Evolutionary conservation across 2,797 vertebrate genomes (phyloP).

Genomic region (Cuniculus paca): DNA sequence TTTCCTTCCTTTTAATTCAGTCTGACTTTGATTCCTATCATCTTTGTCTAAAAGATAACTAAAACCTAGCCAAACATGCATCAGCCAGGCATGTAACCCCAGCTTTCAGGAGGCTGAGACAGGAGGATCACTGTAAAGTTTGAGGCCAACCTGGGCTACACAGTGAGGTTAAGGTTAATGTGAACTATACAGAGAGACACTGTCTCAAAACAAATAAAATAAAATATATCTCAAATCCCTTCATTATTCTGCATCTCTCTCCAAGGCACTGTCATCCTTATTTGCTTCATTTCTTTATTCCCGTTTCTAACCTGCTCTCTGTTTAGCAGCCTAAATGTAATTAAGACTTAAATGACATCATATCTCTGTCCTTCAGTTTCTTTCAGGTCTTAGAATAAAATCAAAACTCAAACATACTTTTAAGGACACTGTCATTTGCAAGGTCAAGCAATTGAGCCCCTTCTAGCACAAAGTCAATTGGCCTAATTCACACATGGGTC

Average conservation of each 20-base stretch:
- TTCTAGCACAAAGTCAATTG: not conserved
- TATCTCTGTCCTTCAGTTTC: not conserved
- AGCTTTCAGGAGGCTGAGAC: not conserved
- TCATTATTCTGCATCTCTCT: not conserved
- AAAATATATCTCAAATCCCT: slow-evolving; percentile 2
- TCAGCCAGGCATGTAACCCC: not conserved
- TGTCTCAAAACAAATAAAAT: not conserved
- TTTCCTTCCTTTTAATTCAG: not conserved
- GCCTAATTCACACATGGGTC: not conserved
- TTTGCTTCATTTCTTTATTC: not conserved
- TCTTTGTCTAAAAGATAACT: not conserved
- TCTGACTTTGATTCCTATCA: not conserved
- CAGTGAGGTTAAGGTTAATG: not conserved
- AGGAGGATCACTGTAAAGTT: not conserved
- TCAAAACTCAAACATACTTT: not conserved
- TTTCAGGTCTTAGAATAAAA: not conserved
- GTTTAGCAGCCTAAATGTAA: not conserved
- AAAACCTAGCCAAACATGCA: not conserved
- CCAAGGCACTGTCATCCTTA: not conserved
- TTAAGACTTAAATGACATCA: not conserved
- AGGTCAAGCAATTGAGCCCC: not conserved
- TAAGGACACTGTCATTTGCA: not conserved
- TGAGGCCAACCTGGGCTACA: not conserved
- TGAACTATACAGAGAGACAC: not conserved
- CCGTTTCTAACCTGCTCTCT: not conserved